Percentiles rank a stretch among this genome's conserved stretches.
Evolutionary conservation across 2,888 invertebrate species (phyloP).

Genomic region (Drosophila austrosaltans): DNA sequence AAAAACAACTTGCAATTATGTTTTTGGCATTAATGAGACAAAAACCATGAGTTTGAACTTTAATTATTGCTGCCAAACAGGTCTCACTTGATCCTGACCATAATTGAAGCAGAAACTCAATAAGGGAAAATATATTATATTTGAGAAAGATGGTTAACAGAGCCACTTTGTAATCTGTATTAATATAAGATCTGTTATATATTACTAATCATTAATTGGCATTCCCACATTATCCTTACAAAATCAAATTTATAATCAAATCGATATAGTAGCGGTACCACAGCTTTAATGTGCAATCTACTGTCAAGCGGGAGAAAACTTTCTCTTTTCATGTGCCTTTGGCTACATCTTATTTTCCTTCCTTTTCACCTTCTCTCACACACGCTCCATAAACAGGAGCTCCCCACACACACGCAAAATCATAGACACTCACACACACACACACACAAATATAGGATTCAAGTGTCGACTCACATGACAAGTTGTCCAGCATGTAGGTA

Average conservation of each 20-base stretch:
- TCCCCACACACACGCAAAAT: constrained; percentile 21
- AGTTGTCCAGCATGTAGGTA: constrained; percentile 97
- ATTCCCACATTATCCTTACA: too few species aligned
- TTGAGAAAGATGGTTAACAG: too few species aligned
- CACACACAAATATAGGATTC: constrained; percentile 14
- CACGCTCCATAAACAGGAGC: constrained; percentile 49
- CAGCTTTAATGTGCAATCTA: background rate
- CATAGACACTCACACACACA: constrained; percentile 9
- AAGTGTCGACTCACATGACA: constrained; percentile 89
- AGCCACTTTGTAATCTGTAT: too few species aligned
- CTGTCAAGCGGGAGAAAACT: constrained; percentile 47
- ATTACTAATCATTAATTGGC: too few species aligned
- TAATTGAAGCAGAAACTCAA: background rate
- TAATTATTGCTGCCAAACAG: constrained; percentile 47
- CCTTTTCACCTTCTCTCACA: constrained; percentile 59
- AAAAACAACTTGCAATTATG: constrained; percentile 55
- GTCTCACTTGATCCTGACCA: constrained; percentile 19
- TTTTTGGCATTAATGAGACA: constrained; percentile 47
- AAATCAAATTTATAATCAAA: background rate
- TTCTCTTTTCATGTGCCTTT: constrained; percentile 72
- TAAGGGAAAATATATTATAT: background rate
- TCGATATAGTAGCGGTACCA: background rate
- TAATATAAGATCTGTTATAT: too few species aligned
- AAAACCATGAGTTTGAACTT: constrained; percentile 72
- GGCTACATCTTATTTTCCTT: constrained; percentile 52